Conservation (phyloP, 2,888 invertebrate genomes). For the Morpho deidamia region DNA sequence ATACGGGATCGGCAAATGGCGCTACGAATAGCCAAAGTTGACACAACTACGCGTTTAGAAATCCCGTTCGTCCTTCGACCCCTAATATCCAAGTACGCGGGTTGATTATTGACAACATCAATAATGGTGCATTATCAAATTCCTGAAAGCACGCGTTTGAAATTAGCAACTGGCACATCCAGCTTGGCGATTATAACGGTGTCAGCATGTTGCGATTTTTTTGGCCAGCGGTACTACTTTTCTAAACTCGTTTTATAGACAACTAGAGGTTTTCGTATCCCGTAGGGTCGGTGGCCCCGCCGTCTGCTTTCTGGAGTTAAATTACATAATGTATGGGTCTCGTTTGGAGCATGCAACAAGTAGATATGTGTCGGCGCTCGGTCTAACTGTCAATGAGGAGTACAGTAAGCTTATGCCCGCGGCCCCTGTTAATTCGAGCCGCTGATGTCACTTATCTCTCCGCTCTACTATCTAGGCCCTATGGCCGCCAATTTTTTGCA, state of each 20-base stretch:
- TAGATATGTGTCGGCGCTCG: conserved; percentile 76
- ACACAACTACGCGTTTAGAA: conserved; percentile 78
- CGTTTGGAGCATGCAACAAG: conserved; percentile 76
- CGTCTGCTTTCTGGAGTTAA: conserved; percentile 72
- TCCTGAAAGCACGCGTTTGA: conserved; percentile 61
- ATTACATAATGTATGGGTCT: conserved; percentile 78
- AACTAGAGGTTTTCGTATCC: conserved; percentile 78
- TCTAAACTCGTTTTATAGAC: conserved; percentile 78
- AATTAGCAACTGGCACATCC: conserved; percentile 76
- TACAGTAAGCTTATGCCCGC: conserved; percentile 77
- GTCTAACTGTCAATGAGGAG: conserved; percentile 78
- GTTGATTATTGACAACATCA: conserved; percentile 64
- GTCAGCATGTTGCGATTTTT: conserved; percentile 80
- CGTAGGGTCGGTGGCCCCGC: conserved; percentile 77
- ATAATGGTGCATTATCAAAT: conserved; percentile 68
- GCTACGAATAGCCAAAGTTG: conserved; percentile 77
- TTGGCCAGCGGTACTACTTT: conserved; percentile 79
- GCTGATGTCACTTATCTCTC: conserved; percentile 78
- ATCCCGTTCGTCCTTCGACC: conserved; percentile 61
- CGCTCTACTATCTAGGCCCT: conserved; percentile 77
- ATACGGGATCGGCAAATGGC: conserved; percentile 76
- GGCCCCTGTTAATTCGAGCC: conserved; percentile 77
- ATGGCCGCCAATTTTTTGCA: conserved; percentile 75
- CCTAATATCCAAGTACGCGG: conserved; percentile 62
- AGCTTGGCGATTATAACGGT: conserved; percentile 79